Evolutionary conservation across 2,888 invertebrate species (phyloP).

Genomic region (Drosophila aldrichi): DNA sequence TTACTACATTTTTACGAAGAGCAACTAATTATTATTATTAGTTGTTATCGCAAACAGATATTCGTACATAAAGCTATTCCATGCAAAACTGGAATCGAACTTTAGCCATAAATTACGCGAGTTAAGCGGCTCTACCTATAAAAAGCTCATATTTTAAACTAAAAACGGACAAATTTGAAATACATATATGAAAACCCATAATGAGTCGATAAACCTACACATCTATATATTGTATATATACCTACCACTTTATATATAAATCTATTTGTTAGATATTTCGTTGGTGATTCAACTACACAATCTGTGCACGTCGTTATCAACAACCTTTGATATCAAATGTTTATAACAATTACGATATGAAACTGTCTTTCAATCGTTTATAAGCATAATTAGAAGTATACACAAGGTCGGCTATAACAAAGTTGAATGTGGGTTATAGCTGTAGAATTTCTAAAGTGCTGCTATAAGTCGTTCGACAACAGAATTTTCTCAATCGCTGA

Average conservation of each 20-base stretch:
- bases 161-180: background rate
- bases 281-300: constrained; percentile 9
- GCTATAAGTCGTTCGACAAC: background rate
- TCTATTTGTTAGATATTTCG: background rate
- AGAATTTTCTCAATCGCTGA: background rate
- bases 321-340: constrained; percentile 7
- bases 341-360: background rate
- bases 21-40: constrained; percentile 39
- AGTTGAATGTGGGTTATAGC: too few relatives aligned
- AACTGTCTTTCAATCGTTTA: constrained; percentile 1
- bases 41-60: constrained; percentile 34
- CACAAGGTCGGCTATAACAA: background rate
- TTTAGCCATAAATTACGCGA: background rate
- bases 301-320: constrained; percentile 13
- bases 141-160: background rate
- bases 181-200: too few relatives aligned
- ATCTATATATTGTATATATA: background rate
- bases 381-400: background rate
- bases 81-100: constrained; percentile 1
- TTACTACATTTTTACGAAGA: constrained; percentile 21
- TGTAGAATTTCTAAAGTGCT: background rate
- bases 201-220: too few relatives aligned
- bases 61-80: background rate
- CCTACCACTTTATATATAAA: background rate
- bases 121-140: background rate